Percentiles rank a stretch among this genome's conserved stretches.
These are phyloP conservation scores for Pseudococcus longispinus DNA, from an alignment of 2,888 invertebrate genomes.

Conservation along the genomic window DNA sequence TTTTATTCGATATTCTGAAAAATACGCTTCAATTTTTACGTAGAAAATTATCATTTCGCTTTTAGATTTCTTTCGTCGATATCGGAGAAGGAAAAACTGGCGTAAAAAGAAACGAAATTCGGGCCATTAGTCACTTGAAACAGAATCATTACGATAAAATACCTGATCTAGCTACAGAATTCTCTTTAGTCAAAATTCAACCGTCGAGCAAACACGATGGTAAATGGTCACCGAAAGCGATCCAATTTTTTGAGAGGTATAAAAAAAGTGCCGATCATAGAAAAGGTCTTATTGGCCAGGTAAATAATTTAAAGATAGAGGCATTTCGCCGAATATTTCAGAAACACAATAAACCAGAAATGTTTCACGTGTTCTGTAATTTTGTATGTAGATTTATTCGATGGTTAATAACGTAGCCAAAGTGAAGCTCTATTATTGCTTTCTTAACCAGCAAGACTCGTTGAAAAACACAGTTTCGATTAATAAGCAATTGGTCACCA, in stretches of 20 bases:
- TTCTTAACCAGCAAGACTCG: background rate
- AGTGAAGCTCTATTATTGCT: background rate
- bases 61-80: conserved; percentile 79
- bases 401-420: conserved; percentile 77
- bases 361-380: background rate
- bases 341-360: background rate
- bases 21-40: background rate
- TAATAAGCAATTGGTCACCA: conserved; percentile 72
- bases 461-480: conserved; percentile 71
- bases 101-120: conserved; percentile 65
- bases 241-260: conserved; percentile 63
- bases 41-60: conserved; percentile 13
- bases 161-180: conserved; percentile 75
- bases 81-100: conserved; percentile 70
- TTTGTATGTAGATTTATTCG: conserved; percentile 70
- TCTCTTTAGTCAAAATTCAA: conserved; percentile 73
- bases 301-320: background rate
- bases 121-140: conserved; percentile 61
- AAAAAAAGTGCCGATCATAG: background rate
- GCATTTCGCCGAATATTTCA: background rate
- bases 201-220: conserved; percentile 72
- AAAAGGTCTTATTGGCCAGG: background rate
- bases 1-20: background rate
- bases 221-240: conserved; percentile 70
- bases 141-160: conserved; percentile 60